Base-by-base conservation (phyloP, 1,140 invertebrate species). In the Druon quercuslanigerum region DNA sequence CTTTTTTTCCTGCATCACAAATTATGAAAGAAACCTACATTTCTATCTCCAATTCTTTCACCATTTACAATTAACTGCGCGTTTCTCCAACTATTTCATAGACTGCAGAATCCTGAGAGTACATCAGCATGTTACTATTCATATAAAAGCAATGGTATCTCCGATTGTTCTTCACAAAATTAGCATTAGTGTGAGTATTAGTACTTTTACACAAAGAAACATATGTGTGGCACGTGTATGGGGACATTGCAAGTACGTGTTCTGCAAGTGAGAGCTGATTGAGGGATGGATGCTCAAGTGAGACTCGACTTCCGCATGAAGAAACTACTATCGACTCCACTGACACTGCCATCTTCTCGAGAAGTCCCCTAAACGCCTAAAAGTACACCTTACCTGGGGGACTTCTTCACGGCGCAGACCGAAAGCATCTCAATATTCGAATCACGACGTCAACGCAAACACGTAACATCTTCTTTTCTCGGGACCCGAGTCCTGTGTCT, bases 391-490 rank as follows among this genome's bases (percentile, higher is more conserved):
- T 25, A 20, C 2, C 33, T 66, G 17, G 33, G 57, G 57, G 20
- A 66, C 33, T 19, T 20, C 19, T 66, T 2, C 14, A 8, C 11
- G 7, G 13, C 14, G 19, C 7, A 56, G 54, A 56, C 54, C 19
- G 16, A 19, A 19, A n/a, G 16, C 3, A n/a, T 19, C 54, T n/a
- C 14, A 13, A n/a, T 70, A 87, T 87, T 87, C 86, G 75, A 76
- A 84, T 87, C 86, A 87, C 86, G 85, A 79, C 73, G 73, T 73
- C 77, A 71, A 74, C 82, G 84, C 82, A 78, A 81, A 85, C 86
- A 87, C 84, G 85, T 87, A 87, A 87, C 85, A 87, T 87, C 86
- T 87, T 86, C 84, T 85, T 83, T 87, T 87, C 86, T 85, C 81
- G 78, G 85, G 86, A 87, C 83, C 85, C 75, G 83, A 80, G 80